phyloP scores from a whole-genome alignment of 2,888 invertebrate species.

The Drosophila siamana region DNA sequence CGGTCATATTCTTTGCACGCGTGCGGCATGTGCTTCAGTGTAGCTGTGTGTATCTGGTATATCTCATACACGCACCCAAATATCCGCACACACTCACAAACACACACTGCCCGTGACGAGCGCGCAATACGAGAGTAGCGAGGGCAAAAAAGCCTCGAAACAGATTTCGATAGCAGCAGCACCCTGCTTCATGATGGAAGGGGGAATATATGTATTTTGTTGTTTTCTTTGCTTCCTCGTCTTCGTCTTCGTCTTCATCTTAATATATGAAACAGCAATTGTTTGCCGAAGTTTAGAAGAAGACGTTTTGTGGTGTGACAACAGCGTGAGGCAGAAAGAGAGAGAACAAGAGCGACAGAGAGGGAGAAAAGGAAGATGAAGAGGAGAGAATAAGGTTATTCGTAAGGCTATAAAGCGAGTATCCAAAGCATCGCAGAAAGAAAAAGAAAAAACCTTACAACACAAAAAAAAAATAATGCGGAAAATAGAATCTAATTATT shows the following conservation, averaged over 20 bases:
- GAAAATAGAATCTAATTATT: conserved; percentile 73
- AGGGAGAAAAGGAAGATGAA: neutral
- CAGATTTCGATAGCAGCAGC: conserved; percentile 51
- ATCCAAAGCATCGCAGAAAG: conserved; percentile 41
- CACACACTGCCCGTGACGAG: conserved; percentile 21
- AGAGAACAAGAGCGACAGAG: conserved; percentile 2
- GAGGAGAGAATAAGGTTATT: neutral
- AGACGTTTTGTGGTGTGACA: conserved; percentile 20
- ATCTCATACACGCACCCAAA: conserved; percentile 41
- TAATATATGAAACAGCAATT: conserved; percentile 20
- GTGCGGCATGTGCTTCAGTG: conserved; percentile 19
- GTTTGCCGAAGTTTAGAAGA: conserved; percentile 51
- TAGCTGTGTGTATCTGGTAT: conserved; percentile 44
- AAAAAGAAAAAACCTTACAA: conserved; percentile 57
- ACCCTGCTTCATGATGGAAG: conserved; percentile 28
- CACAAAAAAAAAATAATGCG: conserved; percentile 12
- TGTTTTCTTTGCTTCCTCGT: conserved; percentile 24
- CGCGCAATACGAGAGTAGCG: conserved; percentile 42
- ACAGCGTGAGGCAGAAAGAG: neutral
- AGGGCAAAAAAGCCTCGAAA: conserved; percentile 48
- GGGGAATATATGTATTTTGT: conserved; percentile 27
- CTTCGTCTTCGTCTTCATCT: conserved; percentile 18
- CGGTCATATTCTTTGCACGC: conserved; percentile 33
- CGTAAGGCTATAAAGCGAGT: conserved; percentile 57
- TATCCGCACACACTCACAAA: conserved; percentile 18